Conservation (phyloP, 2,888 invertebrate species). For the Euplagia quadripunctaria region DNA sequence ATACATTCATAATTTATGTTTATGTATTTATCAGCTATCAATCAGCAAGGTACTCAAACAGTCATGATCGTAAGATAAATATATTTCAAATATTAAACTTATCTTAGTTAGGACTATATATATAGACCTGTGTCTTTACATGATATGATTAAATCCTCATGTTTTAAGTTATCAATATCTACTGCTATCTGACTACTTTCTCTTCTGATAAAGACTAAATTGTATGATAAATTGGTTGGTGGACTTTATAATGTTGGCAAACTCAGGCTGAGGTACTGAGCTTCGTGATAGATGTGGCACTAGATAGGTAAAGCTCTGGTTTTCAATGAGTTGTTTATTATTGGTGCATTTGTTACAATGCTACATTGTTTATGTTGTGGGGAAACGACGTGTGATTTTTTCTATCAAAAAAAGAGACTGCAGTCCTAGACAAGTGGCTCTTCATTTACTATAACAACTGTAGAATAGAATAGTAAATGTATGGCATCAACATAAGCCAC, state of each 20-base stretch:
- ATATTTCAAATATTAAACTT: constrained; percentile 2
- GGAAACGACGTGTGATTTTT: too few relatives aligned
- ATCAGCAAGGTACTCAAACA: neutral
- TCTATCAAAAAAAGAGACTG: too few relatives aligned
- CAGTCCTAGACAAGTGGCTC: too few relatives aligned
- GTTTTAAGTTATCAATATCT: constrained; percentile 13
- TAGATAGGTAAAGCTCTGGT: neutral
- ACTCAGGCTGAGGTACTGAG: neutral
- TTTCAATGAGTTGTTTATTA: neutral
- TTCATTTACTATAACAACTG: too few relatives aligned
- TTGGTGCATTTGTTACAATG: neutral
- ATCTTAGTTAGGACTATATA: neutral
- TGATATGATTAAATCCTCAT: constrained; percentile 22
- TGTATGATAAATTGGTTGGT: constrained; percentile 32
- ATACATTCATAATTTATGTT: neutral
- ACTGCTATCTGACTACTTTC: constrained; percentile 25
- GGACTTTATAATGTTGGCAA: neutral
- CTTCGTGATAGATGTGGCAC: neutral
- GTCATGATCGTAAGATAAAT: too few relatives aligned
- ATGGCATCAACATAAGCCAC: too few relatives aligned
- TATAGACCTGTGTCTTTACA: constrained; percentile 1
- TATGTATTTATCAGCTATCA: neutral
- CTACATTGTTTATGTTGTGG: too few relatives aligned
- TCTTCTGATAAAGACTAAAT: constrained; percentile 34
- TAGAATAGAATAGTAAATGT: too few relatives aligned